Evolutionary conservation across 2,888 invertebrate species (phyloP).

Genomic region (Molanna angustata): DNA sequence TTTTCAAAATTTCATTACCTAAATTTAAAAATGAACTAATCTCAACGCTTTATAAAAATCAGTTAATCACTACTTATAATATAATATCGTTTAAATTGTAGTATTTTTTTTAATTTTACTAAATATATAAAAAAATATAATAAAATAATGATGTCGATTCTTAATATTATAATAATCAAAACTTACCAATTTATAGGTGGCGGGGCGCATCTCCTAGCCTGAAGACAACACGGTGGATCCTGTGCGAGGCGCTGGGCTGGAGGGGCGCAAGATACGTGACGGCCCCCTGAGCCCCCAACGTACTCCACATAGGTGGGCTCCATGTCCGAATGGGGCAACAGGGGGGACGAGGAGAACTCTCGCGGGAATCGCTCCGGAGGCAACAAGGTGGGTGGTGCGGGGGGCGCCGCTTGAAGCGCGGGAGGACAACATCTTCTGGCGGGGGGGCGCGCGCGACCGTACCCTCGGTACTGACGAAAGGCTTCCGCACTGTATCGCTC

Average conservation of each 20-base stretch:
- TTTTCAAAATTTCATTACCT: too few species aligned
- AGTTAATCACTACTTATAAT: too few species aligned
- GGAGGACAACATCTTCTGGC: slow-evolving; percentile 50
- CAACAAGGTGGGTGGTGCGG: slow-evolving; percentile 44
- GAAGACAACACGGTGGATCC: slow-evolving; percentile 56
- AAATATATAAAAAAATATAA: background rate
- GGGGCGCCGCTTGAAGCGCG: slow-evolving; percentile 41
- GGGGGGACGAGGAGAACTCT: slow-evolving; percentile 42
- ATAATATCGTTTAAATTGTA: too few species aligned
- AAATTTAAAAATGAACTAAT: too few species aligned
- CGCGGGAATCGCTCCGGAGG: slow-evolving; percentile 40
- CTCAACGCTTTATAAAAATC: too few species aligned
- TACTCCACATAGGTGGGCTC: slow-evolving; percentile 60
- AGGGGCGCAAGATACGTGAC: slow-evolving; percentile 55
- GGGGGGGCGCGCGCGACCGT: slow-evolving; percentile 40
- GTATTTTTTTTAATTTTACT: background rate
- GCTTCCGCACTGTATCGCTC: slow-evolving; percentile 37
- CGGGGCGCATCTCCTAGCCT: slow-evolving; percentile 54
- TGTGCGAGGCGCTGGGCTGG: slow-evolving; percentile 52
- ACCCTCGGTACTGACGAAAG: slow-evolving; percentile 43
- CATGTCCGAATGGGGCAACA: slow-evolving; percentile 40
- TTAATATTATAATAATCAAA: background rate
- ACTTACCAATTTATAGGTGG: slow-evolving; percentile 61
- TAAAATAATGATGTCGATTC: background rate
- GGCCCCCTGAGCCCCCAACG: slow-evolving; percentile 61